Percentiles rank a stretch among this genome's conserved stretches.
Evolutionary conservation across 2,797 vertebrate species (phyloP).

Genomic region (Catostomus latipinnis): DNA sequence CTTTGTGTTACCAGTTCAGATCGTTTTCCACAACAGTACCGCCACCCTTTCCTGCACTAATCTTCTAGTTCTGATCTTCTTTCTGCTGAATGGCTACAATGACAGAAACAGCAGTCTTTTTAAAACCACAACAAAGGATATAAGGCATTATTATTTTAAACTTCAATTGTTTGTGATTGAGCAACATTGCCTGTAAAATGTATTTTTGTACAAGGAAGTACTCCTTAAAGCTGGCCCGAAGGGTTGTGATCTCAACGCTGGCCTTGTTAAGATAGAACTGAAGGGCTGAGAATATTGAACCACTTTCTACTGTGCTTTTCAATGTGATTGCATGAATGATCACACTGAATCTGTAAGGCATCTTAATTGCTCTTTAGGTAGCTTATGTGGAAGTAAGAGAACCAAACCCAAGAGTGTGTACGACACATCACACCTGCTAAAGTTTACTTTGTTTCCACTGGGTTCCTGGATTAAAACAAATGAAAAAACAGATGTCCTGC

Average conservation of each 20-base stretch:
- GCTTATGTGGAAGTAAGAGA: neutral
- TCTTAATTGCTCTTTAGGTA: conserved; percentile 19
- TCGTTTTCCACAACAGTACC: neutral
- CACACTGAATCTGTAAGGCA: neutral
- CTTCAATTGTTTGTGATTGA: neutral
- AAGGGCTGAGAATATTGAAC: conserved; percentile 7
- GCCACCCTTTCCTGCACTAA: neutral
- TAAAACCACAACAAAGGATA: neutral
- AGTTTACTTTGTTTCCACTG: conserved; percentile 9
- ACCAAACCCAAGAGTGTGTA: no score
- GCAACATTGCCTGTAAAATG: conserved; percentile 2
- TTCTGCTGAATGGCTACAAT: conserved; percentile 9
- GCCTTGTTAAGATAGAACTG: conserved; percentile 2
- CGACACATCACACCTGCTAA: conserved; percentile 7
- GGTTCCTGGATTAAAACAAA: conserved; percentile 27
- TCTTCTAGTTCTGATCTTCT: neutral
- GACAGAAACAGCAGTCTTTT: neutral
- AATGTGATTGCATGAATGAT: conserved; percentile 9
- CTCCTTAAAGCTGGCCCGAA: conserved; percentile 12
- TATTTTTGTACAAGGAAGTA: neutral
- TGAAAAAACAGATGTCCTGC: conserved; percentile 32
- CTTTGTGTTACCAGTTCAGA: neutral
- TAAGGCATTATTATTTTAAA: neutral
- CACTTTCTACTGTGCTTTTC: conserved; percentile 12
- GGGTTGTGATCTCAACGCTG: conserved; percentile 18